Evolutionary conservation across 2,113 vertebrate species (phyloP).

Genomic region (Nyctibius bracteatus): DNA sequence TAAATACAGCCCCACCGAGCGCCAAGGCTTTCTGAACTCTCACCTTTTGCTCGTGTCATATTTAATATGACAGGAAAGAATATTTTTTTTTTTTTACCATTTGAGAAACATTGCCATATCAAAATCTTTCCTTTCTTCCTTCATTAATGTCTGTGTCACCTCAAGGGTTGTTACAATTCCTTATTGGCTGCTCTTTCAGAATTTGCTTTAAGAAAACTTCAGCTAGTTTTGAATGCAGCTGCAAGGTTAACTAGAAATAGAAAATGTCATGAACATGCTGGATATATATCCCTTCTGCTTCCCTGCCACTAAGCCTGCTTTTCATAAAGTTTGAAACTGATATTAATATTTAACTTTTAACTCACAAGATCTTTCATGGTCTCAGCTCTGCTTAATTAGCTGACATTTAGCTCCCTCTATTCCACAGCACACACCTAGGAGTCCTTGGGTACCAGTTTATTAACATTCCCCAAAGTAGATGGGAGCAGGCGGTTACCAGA

Average conservation of each 20-base stretch:
- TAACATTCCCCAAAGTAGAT: slow-evolving; percentile 51
- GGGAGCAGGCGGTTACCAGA: slow-evolving; percentile 23
- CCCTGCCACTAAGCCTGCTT: slow-evolving; percentile 7
- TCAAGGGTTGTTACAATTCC: slow-evolving; percentile 13
- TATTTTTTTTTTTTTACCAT: not conserved
- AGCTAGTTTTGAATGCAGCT: slow-evolving; percentile 14
- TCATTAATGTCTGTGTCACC: slow-evolving; percentile 33
- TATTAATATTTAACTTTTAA: slow-evolving; percentile 60
- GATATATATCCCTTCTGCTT: slow-evolving; percentile 4
- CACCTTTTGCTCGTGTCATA: not conserved
- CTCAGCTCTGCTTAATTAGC: slow-evolving; percentile 50
- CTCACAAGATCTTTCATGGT: slow-evolving; percentile 44
- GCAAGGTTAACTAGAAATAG: slow-evolving; percentile 17
- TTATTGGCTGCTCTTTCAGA: slow-evolving; percentile 13
- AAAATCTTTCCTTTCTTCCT: slow-evolving; percentile 18
- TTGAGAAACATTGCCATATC: not conserved
- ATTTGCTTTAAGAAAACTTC: slow-evolving; percentile 28
- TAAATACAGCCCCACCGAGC: not conserved
- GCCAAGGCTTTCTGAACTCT: not conserved
- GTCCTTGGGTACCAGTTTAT: slow-evolving; percentile 34
- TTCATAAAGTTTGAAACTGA: slow-evolving; percentile 46
- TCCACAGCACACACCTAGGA: not conserved
- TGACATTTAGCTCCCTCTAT: slow-evolving; percentile 39
- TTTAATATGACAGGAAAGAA: not conserved
- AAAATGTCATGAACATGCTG: slow-evolving; percentile 4